These are phyloP conservation scores for Cinara cedri DNA, from an alignment of 2,888 invertebrate species.

Conservation along the genomic window DNA sequence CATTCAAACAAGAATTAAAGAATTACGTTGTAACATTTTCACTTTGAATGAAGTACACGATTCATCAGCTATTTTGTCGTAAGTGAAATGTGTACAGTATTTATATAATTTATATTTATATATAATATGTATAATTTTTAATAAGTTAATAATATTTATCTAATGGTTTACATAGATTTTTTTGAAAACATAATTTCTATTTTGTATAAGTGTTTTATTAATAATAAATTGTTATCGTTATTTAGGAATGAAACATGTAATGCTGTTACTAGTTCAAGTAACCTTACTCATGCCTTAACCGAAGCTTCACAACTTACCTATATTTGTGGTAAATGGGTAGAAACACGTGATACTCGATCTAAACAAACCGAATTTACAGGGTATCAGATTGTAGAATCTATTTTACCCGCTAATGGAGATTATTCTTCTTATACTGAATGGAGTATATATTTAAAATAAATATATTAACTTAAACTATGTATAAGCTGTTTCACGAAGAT, in stretches of 20 bases:
- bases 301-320: conserved; percentile 81
- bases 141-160: no score
- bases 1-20: conserved; percentile 68
- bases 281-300: conserved; percentile 68
- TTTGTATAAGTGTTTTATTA: no score
- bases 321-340: conserved; percentile 80
- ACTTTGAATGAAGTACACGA: conserved; percentile 66
- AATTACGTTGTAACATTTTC: conserved; percentile 74
- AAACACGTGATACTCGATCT: conserved; percentile 68
- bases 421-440: conserved; percentile 79
- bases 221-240: background rate
- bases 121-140: conserved; percentile 23
- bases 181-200: conserved; percentile 15
- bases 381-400: conserved; percentile 82
- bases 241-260: conserved; percentile 27
- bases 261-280: conserved; percentile 64
- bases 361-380: conserved; percentile 69
- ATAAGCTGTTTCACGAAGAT: no score
- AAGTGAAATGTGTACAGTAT: conserved; percentile 18
- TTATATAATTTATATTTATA: conserved; percentile 4
- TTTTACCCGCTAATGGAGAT: conserved; percentile 82
- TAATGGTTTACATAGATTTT: background rate
- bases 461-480: conserved; percentile 34
- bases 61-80: conserved; percentile 64
- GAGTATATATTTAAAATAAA: conserved; percentile 66